phyloP scores from a whole-genome alignment of 2,888 invertebrate species.

The Fissipunctia ypsillon region DNA sequence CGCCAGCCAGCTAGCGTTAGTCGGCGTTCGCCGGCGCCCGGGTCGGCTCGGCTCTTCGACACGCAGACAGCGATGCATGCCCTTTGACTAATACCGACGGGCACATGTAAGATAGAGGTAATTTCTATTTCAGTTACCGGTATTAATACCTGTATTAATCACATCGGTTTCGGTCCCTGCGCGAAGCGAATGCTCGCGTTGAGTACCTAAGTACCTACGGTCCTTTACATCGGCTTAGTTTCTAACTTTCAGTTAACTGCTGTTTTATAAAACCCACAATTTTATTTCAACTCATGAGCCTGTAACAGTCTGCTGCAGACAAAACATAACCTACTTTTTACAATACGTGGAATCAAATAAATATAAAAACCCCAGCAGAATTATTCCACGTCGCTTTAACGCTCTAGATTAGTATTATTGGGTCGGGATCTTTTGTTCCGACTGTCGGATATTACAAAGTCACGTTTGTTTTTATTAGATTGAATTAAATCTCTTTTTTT shows the following conservation, averaged over 20 bases:
- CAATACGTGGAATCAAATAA: background rate
- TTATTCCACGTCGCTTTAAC: background rate
- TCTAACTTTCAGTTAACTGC: background rate
- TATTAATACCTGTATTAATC: no score
- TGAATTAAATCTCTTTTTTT: background rate
- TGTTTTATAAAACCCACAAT: background rate
- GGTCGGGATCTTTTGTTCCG: conserved; percentile 17
- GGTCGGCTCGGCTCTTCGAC: no score
- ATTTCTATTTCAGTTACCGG: no score
- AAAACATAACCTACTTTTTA: background rate
- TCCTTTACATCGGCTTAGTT: background rate
- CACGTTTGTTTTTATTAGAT: conserved; percentile 9
- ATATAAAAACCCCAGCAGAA: background rate
- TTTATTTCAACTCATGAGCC: background rate
- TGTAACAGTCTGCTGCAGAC: no score
- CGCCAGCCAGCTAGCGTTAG: no score
- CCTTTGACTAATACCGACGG: no score
- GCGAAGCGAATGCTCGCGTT: background rate
- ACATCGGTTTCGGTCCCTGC: no score
- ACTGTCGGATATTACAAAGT: conserved; percentile 15
- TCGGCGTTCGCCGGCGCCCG: no score
- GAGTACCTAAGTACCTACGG: background rate
- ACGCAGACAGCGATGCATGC: no score
- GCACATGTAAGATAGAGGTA: no score
- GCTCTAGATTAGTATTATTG: conserved; percentile 4